Conservation (phyloP, 1,140 invertebrate species). For the Gonioctena quinquepunctata region DNA sequence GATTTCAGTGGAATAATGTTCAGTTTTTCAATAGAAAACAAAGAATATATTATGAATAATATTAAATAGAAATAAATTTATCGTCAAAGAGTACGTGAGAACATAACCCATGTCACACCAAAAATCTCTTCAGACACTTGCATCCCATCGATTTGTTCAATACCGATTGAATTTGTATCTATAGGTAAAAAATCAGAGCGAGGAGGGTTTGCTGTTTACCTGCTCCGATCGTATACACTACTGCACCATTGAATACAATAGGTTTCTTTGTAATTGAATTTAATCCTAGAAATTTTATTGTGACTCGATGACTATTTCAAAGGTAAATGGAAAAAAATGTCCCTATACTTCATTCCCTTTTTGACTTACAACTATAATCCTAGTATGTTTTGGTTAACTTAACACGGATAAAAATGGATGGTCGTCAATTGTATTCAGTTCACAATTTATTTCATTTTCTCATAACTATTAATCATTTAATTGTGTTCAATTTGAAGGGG, state of each 20-base stretch:
- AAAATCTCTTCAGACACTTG: not conserved
- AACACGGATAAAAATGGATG: constrained; percentile 23
- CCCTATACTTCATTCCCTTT: constrained; percentile 19
- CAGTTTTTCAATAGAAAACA: no score
- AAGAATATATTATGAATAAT: no score
- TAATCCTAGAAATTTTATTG: constrained; percentile 27
- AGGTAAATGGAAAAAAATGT: constrained; percentile 30
- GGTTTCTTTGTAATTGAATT: constrained; percentile 18
- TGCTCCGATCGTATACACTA: not conserved
- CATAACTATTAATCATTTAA: constrained; percentile 22
- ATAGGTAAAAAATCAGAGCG: constrained; percentile 28
- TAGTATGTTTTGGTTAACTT: constrained; percentile 32
- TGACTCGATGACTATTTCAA: constrained; percentile 30
- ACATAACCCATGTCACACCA: not conserved
- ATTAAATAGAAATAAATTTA: no score
- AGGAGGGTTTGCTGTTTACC: constrained; percentile 28
- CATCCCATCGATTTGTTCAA: constrained; percentile 15
- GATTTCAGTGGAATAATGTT: no score
- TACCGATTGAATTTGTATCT: constrained; percentile 36
- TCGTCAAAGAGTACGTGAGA: constrained; percentile 2
- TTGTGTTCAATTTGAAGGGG: constrained; percentile 8
- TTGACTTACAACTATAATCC: constrained; percentile 35
- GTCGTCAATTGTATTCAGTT: constrained; percentile 4
- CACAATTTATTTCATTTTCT: constrained; percentile 19
- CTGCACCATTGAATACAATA: constrained; percentile 2